A percentile compares a stretch with the other conserved stretches of the same genome.
Conservation (phyloP, 2,113 vertebrate species). For the Ailuropoda melanoleuca region DNA sequence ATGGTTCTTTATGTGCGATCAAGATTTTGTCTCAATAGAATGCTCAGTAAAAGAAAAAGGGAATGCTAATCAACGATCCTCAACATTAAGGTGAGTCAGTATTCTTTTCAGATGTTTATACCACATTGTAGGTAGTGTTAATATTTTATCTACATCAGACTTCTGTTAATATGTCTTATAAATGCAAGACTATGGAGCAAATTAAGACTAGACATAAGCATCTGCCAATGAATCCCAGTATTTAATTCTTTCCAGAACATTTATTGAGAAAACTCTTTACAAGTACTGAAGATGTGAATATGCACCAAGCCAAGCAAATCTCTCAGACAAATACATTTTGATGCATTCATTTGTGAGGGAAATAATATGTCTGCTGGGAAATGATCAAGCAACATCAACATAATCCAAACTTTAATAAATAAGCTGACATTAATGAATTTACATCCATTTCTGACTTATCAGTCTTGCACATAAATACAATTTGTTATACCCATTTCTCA, state of each 20-base stretch:
- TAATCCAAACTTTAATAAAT: constrained; percentile 68
- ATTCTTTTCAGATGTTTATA: not conserved
- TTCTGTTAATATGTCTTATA: constrained; percentile 26
- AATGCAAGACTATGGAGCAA: constrained; percentile 25
- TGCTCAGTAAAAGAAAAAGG: not conserved
- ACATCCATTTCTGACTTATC: constrained; percentile 56
- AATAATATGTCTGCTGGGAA: constrained; percentile 43
- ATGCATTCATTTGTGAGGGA: constrained; percentile 40
- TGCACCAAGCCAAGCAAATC: constrained; percentile 42
- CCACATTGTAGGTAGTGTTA: not conserved
- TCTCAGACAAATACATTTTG: constrained; percentile 43
- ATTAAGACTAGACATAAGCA: constrained; percentile 40
- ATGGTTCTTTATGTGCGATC: not conserved
- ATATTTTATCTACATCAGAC: not conserved
- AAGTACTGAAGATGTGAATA: constrained; percentile 33
- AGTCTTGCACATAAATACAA: constrained; percentile 54
- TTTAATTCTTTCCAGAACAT: constrained; percentile 52
- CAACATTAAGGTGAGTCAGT: not conserved
- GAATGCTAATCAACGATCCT: not conserved
- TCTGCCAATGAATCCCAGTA: not conserved
- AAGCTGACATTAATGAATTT: constrained; percentile 46
- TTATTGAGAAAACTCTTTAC: constrained; percentile 42
- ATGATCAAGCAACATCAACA: constrained; percentile 28
- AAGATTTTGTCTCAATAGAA: not conserved
- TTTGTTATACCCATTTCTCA: constrained; percentile 68